Evolutionary conservation across 2,113 vertebrate genomes (phyloP).

Genomic region (Plecturocebus donacophilus): DNA sequence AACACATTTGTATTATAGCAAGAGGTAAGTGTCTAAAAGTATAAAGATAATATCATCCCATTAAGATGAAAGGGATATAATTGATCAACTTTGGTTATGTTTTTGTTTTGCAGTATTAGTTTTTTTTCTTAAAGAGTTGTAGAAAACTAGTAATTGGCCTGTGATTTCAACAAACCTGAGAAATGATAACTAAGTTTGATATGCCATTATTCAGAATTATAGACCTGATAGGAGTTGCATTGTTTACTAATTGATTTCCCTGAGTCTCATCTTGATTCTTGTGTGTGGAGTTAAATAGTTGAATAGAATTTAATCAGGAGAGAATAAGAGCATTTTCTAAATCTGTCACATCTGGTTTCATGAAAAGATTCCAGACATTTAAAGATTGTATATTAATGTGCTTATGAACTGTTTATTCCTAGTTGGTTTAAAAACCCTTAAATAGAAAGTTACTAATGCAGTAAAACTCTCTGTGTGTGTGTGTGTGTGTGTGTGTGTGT

Average conservation of each 20-base stretch:
- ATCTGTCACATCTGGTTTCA: constrained; percentile 63
- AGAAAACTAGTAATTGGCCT: neutral
- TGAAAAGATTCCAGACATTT: constrained; percentile 73
- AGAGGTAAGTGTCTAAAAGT: neutral
- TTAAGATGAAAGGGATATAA: neutral
- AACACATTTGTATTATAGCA: neutral
- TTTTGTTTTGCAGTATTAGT: neutral
- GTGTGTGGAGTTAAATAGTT: constrained; percentile 45
- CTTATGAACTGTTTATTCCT: constrained; percentile 82
- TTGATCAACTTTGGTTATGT: neutral
- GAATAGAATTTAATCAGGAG: constrained; percentile 61
- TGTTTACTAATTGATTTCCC: neutral
- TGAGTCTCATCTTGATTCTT: constrained; percentile 35
- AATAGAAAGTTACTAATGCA: constrained; percentile 93
- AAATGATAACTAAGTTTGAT: neutral
- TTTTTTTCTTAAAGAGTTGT: neutral
- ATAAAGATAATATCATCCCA: neutral
- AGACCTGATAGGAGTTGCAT: neutral
- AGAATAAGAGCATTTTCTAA: constrained; percentile 68
- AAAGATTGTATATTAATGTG: constrained; percentile 74
- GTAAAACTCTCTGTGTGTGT: constrained; percentile 91
- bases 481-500: constrained; percentile 82
- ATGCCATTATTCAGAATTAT: neutral
- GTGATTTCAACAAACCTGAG: neutral
- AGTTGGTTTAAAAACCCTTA: constrained; percentile 84